phyloP scores from a whole-genome alignment of 1,140 invertebrate species.

The Drosophila rufa region DNA sequence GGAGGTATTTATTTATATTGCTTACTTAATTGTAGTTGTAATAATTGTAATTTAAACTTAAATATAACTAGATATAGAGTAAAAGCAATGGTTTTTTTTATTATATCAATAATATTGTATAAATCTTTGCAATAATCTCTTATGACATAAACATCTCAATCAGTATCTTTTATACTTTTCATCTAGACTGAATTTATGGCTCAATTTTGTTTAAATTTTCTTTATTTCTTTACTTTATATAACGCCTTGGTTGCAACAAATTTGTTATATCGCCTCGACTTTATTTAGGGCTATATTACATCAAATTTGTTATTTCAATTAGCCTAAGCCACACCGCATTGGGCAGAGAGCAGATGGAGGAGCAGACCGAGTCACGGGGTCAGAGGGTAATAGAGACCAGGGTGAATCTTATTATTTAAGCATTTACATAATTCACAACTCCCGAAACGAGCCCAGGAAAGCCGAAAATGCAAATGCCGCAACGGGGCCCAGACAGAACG shows the following conservation, averaged over 20 bases:
- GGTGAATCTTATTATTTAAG: slow-evolving; percentile 66
- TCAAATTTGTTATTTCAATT: slow-evolving; percentile 77
- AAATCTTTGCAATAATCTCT: too few relatives aligned
- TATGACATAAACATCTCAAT: too few relatives aligned
- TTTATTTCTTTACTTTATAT: too few relatives aligned
- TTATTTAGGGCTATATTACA: slow-evolving; percentile 24
- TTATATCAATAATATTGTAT: too few relatives aligned
- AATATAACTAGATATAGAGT: too few relatives aligned
- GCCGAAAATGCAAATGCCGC: slow-evolving; percentile 74
- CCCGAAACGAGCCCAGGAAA: slow-evolving; percentile 44
- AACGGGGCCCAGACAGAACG: background rate
- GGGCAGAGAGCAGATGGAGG: background rate
- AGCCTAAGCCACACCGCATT: slow-evolving; percentile 60
- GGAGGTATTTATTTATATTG: background rate
- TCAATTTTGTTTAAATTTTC: background rate
- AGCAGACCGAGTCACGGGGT: slow-evolving; percentile 2
- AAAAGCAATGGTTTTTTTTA: too few relatives aligned
- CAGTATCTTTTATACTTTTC: too few relatives aligned
- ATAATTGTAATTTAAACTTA: background rate
- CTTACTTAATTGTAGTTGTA: background rate
- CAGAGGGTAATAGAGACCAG: slow-evolving; percentile 29
- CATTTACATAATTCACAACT: slow-evolving; percentile 79
- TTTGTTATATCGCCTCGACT: slow-evolving; percentile 20
- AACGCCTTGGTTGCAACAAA: slow-evolving; percentile 4
- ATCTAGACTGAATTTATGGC: too few relatives aligned